Evolutionary conservation across 1,140 invertebrate genomes (phyloP), one percentile per base, ranked within the genome.

Genomic region (Zaprionus inermis): DNA sequence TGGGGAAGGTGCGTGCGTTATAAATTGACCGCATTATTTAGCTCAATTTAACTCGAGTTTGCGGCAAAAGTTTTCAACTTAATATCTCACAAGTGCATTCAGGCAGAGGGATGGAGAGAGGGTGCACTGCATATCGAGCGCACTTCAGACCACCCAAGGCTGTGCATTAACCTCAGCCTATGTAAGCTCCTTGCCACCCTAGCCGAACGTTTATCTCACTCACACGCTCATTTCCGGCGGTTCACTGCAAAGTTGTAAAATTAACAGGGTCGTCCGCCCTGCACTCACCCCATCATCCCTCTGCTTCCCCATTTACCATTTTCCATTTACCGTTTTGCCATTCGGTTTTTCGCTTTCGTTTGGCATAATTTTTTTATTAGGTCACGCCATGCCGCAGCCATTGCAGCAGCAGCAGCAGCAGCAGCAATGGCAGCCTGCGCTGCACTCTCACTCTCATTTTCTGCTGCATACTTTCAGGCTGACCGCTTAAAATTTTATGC

Each of bases 21-120:
- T 83, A 89, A 89, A 89, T 89, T 89, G 84, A 89, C 84, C 84
- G 84, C 84, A 89, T 89, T 89, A 89, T 89, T 89, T 89, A 83
- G 84, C 84, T 89, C 84, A 89, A 89, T 89, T 89, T 84, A 89
- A 89, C 84, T 76, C 65, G 64, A 78, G 75, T 56, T 60, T 76
- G 69, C 46, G 80, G 83, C 60, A 80, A 89, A 89, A 88, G 79
- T 89, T 89, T 83, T 75, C 77, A 89, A 88, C 79, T 88, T 88
- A 83, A 88, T 89, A 88, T 83, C 83, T 88, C 80, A 89, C 74
- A 89, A 88, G 80, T 79, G 77, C 73, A 83, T n/a, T n/a, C n/a
- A n/a, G n/a, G 73, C 54, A 72, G 5, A 38, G 4, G 14, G 14
- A 12, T 14, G 11, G 34, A 1, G 5, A n/a, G 5, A n/a, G 36